These are phyloP conservation scores for Hydra vulgaris DNA, from an alignment of 30 jellyfish, hydroid and myxozoan species.

Conservation along the genomic window DNA sequence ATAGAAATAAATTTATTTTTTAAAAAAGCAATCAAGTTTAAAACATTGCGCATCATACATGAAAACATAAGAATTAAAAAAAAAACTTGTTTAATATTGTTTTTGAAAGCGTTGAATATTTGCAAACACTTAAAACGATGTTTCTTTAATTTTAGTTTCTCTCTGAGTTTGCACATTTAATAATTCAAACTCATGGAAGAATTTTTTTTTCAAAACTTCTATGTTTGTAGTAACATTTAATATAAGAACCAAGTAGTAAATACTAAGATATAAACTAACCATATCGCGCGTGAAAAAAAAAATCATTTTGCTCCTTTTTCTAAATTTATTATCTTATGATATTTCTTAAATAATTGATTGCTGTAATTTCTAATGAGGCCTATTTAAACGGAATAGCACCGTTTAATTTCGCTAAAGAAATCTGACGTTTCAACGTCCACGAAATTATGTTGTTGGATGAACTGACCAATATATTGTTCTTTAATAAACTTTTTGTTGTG, in stretches of 20 bases:
- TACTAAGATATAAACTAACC: no score
- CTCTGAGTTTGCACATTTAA: not conserved
- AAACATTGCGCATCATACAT: not conserved
- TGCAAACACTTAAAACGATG: not conserved
- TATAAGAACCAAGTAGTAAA: no score
- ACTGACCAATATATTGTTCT: not conserved
- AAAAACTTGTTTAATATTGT: not conserved
- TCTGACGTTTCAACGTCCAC: not conserved
- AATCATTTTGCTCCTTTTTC: no score
- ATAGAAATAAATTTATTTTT: no score
- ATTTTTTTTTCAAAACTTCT: not conserved
- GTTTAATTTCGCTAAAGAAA: not conserved
- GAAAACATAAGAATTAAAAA: not conserved
- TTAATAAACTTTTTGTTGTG: not conserved
- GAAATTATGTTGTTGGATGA: not conserved
- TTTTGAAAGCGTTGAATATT: not conserved
- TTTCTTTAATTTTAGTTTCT: not conserved
- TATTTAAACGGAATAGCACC: not conserved
- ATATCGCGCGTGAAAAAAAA: no score
- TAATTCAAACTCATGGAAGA: not conserved
- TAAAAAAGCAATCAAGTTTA: not conserved
- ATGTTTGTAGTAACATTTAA: not conserved
- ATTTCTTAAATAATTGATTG: not conserved
- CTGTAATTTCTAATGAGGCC: not conserved
- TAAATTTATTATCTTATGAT: no score